A percentile compares a stretch with the other conserved stretches of the same genome.
phyloP scores from a whole-genome alignment of 2,888 invertebrate genomes.

The Octonoba sinensis region DNA sequence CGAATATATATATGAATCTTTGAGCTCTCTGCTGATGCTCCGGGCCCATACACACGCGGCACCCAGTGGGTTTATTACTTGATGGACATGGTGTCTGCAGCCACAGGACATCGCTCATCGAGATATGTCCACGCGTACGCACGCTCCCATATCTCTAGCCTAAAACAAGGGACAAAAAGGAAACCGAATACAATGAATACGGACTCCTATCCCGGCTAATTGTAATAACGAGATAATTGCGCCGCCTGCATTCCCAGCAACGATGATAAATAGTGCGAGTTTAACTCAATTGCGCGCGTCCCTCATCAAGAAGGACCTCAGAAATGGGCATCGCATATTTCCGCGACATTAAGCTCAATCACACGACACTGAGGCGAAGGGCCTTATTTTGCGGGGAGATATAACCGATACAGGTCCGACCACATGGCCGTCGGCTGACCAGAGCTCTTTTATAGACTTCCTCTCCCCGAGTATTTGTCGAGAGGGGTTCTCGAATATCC shows the following conservation, averaged over 20 bases:
- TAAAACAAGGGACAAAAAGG: no score
- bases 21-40: no score
- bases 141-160: no score
- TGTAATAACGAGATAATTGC: conserved; percentile 63
- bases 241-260: conserved; percentile 41
- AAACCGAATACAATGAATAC: conserved; percentile 14
- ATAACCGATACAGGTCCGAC: conserved; percentile 50
- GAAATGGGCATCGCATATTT: conserved; percentile 60
- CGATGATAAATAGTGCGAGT: conserved; percentile 61
- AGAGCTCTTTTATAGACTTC: conserved; percentile 42
- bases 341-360: conserved; percentile 63
- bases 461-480: conserved; percentile 18
- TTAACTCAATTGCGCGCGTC: conserved; percentile 61
- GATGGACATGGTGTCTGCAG: no score
- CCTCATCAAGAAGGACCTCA: conserved; percentile 34
- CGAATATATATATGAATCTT: no score
- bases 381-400: conserved; percentile 52
- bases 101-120: no score
- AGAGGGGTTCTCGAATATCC: conserved; percentile 31
- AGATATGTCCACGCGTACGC: no score
- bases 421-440: conserved; percentile 56
- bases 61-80: no score
- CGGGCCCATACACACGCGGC: no score
- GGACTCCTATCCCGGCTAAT: conserved; percentile 41
- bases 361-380: conserved; percentile 46